Evolutionary conservation across 2,888 invertebrate genomes (phyloP), one percentile per base, ranked within the genome.

Genomic region (Plemyria rubiginata): DNA sequence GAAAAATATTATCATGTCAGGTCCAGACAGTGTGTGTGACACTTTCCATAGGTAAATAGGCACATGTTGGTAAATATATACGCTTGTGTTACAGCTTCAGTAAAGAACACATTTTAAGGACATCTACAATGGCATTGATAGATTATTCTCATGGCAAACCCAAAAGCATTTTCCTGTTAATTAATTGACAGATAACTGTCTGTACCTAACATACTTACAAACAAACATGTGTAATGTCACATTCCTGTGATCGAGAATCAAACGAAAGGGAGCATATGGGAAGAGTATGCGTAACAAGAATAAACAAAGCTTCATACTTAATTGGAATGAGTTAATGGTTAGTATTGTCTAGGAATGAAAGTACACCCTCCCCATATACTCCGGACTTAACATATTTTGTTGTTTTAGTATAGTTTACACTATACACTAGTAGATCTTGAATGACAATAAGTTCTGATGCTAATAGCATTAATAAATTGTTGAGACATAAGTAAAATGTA

Each of bases 131-230:
- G 66, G 64, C 71, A 67, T 71, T 71, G 71, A 61, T 69, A 70
- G 68, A 67, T 71, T 65, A 70, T 60, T 63, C 65, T 68, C 64
- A 70, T 64, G 63, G 66, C 62, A 61, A 66, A 70, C 68, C 66
- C 56, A 70, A 65, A 65, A 67, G 68, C 65, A 67, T 86, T 86
- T 86, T 86, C 86, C 86, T 85, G 82, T 82, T 82, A 71, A 76
- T 72, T 82, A 82, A 82, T 82, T 80, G 81, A 79, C 81, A 78
- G 75, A 73, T 72, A 70, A 78, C 86, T 85, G 86, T 81, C 86
- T 86, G 85, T 75, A 85, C 85, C 79, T 84, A 86, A 86, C 82
- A 82, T 78, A 75, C 75, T 77, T 82, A 75, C 77, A 76, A 78
- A 78, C 75, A 74, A 74, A 73, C 74, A 77, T 78, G 74, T 71